Evolutionary conservation across 1,140 invertebrate species (phyloP).

Genomic region (Parasteatoda tepidariorum): DNA sequence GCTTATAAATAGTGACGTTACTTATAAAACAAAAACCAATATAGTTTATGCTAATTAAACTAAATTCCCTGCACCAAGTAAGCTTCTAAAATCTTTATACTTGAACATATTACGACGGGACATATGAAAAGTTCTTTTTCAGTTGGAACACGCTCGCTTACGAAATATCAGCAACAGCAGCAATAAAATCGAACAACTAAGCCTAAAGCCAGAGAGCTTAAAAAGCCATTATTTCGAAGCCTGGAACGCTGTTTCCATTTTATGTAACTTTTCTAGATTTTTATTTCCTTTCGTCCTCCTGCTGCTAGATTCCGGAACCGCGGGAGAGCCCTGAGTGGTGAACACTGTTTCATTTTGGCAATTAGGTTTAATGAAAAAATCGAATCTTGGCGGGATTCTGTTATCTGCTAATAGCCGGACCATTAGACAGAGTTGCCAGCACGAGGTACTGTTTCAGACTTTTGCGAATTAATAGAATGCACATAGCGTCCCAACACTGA

Average conservation of each 20-base stretch:
- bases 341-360: slow-evolving; percentile 42
- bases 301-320: neutral
- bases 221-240: neutral
- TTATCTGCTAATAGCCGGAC: slow-evolving; percentile 43
- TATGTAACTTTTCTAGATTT: neutral
- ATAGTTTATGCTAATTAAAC: neutral
- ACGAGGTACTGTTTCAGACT: neutral
- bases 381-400: neutral
- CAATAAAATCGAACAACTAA: neutral
- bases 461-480: too few relatives aligned
- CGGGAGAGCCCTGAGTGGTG: neutral
- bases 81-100: neutral
- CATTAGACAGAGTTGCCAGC: slow-evolving; percentile 24
- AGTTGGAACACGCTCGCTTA: neutral
- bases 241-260: neutral
- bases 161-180: neutral
- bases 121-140: neutral
- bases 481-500: too few relatives aligned
- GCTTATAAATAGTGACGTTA: too few relatives aligned
- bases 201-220: neutral
- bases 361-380: slow-evolving; percentile 53
- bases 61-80: neutral
- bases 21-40: too few relatives aligned
- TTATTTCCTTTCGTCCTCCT: neutral
- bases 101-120: neutral